Evolutionary conservation across 2,888 invertebrate species (phyloP).

Genomic region (Erebia ligea): DNA sequence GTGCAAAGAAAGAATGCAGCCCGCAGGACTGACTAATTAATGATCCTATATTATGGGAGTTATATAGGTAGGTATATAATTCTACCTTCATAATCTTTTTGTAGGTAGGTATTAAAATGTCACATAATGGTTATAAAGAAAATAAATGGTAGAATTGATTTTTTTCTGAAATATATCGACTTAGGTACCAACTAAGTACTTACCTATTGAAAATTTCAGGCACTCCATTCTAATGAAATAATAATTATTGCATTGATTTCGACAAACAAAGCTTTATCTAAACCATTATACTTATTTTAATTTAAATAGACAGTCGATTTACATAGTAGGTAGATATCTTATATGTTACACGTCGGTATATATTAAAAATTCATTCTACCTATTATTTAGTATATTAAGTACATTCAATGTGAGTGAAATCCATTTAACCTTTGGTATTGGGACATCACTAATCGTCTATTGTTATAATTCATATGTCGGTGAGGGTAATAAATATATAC

Average conservation of each 20-base stretch:
- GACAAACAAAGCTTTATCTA: conserved; percentile 2
- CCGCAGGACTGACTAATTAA: neutral
- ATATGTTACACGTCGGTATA: conserved; percentile 16
- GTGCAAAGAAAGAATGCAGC: neutral
- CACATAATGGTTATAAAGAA: no score
- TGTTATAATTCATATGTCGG: conserved; percentile 50
- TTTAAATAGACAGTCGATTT: neutral
- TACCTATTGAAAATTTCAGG: no score
- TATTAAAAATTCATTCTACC: conserved; percentile 36
- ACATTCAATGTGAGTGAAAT: conserved; percentile 47
- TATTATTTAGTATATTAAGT: conserved; percentile 42
- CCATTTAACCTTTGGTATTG: conserved; percentile 49
- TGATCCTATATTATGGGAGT: neutral
- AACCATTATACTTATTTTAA: no score
- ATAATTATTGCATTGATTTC: conserved; percentile 1
- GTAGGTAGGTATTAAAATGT: no score
- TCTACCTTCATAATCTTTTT: no score
- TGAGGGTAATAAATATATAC: conserved; percentile 37
- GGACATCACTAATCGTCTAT: conserved; percentile 50
- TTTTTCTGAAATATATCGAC: no score
- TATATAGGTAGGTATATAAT: no score
- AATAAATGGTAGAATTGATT: no score
- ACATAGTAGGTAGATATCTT: conserved; percentile 1
- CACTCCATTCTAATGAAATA: no score
- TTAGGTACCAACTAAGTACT: no score